These are phyloP conservation scores for Drosophila serrata DNA, from an alignment of 1,140 invertebrate species.

Conservation along the genomic window DNA sequence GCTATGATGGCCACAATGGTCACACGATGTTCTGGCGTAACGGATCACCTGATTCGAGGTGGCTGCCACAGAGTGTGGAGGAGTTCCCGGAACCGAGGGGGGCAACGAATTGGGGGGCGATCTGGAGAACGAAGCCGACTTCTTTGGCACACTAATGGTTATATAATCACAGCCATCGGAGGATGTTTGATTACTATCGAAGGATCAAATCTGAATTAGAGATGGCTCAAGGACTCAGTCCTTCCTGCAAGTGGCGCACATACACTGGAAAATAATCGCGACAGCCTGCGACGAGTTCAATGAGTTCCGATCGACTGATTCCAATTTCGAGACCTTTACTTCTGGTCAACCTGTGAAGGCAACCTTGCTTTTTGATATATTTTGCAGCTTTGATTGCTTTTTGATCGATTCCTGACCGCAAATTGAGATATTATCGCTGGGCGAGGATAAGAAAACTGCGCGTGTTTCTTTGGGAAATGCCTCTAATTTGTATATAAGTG, in stretches of 20 bases:
- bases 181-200: slow-evolving; percentile 50
- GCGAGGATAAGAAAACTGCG: slow-evolving; percentile 17
- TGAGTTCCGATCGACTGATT: slow-evolving; percentile 53
- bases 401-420: slow-evolving; percentile 62
- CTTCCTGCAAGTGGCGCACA: slow-evolving; percentile 17
- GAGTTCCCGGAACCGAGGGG: slow-evolving; percentile 17
- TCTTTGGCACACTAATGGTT: slow-evolving; percentile 65
- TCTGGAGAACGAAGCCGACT: slow-evolving; percentile 73
- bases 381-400: slow-evolving; percentile 57
- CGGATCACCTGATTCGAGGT: slow-evolving; percentile 64
- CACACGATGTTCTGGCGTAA: slow-evolving; percentile 73
- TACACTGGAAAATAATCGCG: not conserved
- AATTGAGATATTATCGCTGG: slow-evolving; percentile 40
- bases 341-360: slow-evolving; percentile 32
- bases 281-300: slow-evolving; percentile 31
- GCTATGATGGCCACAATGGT: slow-evolving; percentile 78
- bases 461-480: slow-evolving; percentile 35
- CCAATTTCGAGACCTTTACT: not conserved
- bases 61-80: slow-evolving; percentile 18
- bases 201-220: slow-evolving; percentile 4
- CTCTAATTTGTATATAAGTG: slow-evolving; percentile 40
- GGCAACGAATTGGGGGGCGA: slow-evolving; percentile 38
- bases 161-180: slow-evolving; percentile 70
- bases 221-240: not conserved
- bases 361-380: slow-evolving; percentile 8